phyloP scores from a whole-genome alignment of 2,888 invertebrate species.

The Andrena dorsata region DNA sequence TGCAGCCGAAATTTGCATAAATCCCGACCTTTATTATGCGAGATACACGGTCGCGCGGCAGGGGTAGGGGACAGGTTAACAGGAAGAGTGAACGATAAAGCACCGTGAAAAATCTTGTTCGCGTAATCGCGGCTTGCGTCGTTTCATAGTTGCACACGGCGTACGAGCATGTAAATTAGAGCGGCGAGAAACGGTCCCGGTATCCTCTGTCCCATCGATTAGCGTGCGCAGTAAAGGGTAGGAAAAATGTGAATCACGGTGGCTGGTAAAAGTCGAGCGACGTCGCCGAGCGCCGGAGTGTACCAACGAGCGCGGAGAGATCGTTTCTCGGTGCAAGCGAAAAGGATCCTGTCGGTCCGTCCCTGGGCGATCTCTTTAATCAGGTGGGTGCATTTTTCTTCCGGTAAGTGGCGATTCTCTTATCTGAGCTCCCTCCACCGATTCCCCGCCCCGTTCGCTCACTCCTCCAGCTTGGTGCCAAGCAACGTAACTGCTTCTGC shows the following conservation, averaged over 20 bases:
- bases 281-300: not conserved
- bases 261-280: not conserved
- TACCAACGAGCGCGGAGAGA: not conserved
- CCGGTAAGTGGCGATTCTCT: slow-evolving; percentile 75
- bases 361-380: slow-evolving; percentile 71
- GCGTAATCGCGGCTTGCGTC: not conserved
- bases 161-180: too few species aligned
- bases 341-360: slow-evolving; percentile 29
- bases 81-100: slow-evolving; percentile 7
- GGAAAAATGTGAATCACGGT: not conserved
- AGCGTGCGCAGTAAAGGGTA: too few species aligned
- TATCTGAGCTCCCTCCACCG: slow-evolving; percentile 64
- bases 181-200: too few species aligned
- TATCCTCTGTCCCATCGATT: not conserved
- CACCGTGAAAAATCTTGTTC: not conserved
- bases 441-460: slow-evolving; percentile 32
- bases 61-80: not conserved
- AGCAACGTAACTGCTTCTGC: slow-evolving; percentile 57
- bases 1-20: not conserved
- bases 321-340: not conserved
- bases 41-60: too few species aligned
- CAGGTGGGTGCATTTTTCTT: slow-evolving; percentile 75
- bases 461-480: slow-evolving; percentile 44
- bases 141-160: not conserved
- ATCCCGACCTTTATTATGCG: not conserved